These are phyloP conservation scores for Lampris incognitus DNA, from an alignment of 2,113 vertebrate species.

Conservation along the genomic window DNA sequence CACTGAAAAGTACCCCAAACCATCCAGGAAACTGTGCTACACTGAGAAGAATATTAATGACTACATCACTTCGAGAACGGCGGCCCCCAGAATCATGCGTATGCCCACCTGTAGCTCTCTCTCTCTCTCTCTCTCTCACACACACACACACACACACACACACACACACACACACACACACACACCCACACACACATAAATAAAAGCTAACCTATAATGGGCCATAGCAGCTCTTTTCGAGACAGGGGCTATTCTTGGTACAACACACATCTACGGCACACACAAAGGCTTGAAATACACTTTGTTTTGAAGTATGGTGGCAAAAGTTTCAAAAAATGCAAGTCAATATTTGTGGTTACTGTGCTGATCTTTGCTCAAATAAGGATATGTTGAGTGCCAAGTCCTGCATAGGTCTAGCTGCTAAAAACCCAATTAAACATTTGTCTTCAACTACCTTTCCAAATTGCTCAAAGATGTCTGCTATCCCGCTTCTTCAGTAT, in stretches of 20 bases:
- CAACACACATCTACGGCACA: neutral
- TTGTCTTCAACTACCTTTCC: slow-evolving; percentile 54
- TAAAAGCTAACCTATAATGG: no score
- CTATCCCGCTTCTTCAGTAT: slow-evolving; percentile 45
- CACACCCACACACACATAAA: no score
- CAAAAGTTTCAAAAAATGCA: neutral
- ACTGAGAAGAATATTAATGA: no score
- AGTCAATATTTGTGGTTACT: neutral
- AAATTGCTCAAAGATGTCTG: slow-evolving; percentile 11
- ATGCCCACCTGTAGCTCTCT: no score
- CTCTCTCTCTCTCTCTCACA: no score
- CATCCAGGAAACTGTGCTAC: no score
- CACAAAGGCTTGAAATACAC: no score
- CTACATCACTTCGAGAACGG: no score
- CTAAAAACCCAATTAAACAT: slow-evolving; percentile 66
- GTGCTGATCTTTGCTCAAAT: slow-evolving; percentile 46
- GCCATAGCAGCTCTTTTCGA: neutral
- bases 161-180: no score
- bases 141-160: no score
- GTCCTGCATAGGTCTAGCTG: slow-evolving; percentile 41
- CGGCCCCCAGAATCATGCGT: no score
- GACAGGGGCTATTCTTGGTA: neutral
- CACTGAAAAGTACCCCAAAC: no score
- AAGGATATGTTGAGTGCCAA: slow-evolving; percentile 37
- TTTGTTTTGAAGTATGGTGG: neutral